Evolutionary conservation across 2,113 vertebrate genomes (phyloP), one percentile per base, ranked within the genome.

Genomic region (Hydrolagus affinis): DNA sequence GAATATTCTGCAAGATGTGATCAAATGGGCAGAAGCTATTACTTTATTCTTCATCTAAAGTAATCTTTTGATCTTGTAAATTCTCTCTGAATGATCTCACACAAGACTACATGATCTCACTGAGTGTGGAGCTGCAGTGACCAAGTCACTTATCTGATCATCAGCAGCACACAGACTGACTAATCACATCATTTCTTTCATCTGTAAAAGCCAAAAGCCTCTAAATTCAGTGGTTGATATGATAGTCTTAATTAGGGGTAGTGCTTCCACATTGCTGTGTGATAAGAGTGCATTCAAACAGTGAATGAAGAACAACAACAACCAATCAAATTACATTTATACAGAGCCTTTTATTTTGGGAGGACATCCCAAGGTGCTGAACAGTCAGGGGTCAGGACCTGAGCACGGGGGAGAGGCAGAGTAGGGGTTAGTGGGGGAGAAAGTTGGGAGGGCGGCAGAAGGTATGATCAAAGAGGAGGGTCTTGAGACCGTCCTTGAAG

Each of bases 111-210:
- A 76, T n/a, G 12, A 76, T 76, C 74, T 76, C 73, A 76, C 56
- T 76, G 44, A 57, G 76, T 78, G 76, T 78, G 15, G 56, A 78
- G 76, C 21, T 62, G 76, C 25, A n/a, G 11, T 15, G 6, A n/a
- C 76, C 57, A 62, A 62, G 57, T 25, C 9, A 11, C 8, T 78
- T 78, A n/a, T 78, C 76, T 78, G 76, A 78, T 62, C n/a, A 78
- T 76, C 74, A 57, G 74, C 44, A 30, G 19, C 7, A 23, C 44
- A 25, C 57, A 62, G 76, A 7, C n/a, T 59, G n/a, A n/a, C 8
- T 25, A 14, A 25, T 78, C 76, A 78, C 10, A 76, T 44, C 19
- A 60, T 10, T 60, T 78, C 21, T 56, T 59, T 78, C 56, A 78
- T 25, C 19, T 25, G 59, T 12, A 14, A 23, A 62, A 59, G 21